A percentile compares a stretch with the other conserved stretches of the same genome.
Evolutionary conservation across 2,113 vertebrate genomes (phyloP).

Genomic region (Vireo altiloquus): DNA sequence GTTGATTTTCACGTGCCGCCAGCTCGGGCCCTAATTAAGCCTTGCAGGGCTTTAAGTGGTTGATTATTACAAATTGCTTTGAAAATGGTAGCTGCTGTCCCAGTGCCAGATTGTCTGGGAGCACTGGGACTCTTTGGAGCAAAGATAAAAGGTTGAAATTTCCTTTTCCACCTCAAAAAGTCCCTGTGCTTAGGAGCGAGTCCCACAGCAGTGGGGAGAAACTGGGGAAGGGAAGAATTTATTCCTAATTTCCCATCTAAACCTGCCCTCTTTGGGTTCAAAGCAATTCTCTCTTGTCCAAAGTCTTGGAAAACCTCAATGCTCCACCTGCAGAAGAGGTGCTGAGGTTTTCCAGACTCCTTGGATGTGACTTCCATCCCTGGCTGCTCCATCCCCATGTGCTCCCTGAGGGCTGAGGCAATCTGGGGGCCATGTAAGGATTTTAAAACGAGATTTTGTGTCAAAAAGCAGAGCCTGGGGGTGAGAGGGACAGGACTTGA

Average conservation of each 20-base stretch:
- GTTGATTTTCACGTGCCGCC: not conserved
- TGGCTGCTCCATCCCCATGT: not conserved
- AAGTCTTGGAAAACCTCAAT: fast-evolving
- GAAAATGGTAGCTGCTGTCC: not conserved
- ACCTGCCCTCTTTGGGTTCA: not conserved
- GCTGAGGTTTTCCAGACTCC: not conserved
- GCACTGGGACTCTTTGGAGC: not conserved
- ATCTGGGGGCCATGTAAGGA: not conserved
- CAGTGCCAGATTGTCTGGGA: not conserved
- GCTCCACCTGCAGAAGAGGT: not conserved
- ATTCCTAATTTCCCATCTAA: not conserved
- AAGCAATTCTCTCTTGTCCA: fast-evolving
- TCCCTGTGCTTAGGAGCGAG: fast-evolving
- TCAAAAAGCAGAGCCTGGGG: not conserved
- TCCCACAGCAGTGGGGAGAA: fast-evolving
- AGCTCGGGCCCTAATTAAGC: not conserved
- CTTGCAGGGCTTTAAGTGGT: not conserved
- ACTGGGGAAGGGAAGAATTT: not conserved
- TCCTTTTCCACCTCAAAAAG: not conserved
- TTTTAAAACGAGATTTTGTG: not conserved
- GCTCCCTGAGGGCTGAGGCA: not conserved
- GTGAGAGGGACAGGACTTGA: fast-evolving
- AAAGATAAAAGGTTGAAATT: not conserved
- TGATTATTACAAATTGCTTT: slow-evolving; percentile 15
- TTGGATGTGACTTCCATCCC: not conserved